A percentile compares a stretch with the other conserved stretches of the same genome.
Evolutionary conservation across 2,888 invertebrate genomes (phyloP).

Genomic region (Amphipyra tragopoginis): DNA sequence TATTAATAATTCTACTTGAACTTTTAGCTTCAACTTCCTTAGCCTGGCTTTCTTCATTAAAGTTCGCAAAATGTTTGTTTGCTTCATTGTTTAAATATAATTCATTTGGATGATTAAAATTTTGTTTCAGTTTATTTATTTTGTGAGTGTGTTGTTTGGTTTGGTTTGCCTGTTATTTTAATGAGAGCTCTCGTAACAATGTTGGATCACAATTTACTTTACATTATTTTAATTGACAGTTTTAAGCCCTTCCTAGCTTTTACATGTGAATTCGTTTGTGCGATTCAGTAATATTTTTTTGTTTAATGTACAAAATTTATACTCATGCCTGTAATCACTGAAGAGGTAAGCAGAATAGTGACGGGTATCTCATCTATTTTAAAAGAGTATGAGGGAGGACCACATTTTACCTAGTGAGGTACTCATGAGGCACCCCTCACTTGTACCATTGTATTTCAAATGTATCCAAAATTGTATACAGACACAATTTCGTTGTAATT

Average conservation of each 20-base stretch:
- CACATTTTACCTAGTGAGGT: no score
- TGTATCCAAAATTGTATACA: no score
- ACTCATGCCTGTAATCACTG: no score
- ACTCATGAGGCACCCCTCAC: no score
- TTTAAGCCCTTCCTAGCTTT: conserved; percentile 8
- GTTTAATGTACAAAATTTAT: no score
- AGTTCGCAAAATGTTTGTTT: conserved; percentile 50
- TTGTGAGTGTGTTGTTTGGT: conserved; percentile 44
- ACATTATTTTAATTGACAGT: conserved; percentile 20
- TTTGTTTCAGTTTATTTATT: conserved; percentile 50
- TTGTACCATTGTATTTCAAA: no score
- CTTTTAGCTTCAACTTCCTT: conserved; percentile 49
- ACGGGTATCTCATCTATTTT: no score
- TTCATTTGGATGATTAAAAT: conserved; percentile 58
- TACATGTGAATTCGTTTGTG: not conserved
- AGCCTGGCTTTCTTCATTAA: conserved; percentile 59
- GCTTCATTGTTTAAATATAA: conserved; percentile 50
- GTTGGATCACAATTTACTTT: conserved; percentile 28
- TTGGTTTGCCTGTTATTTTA: conserved; percentile 36
- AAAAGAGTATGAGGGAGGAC: no score
- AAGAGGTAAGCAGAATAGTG: no score
- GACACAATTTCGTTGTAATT: no score
- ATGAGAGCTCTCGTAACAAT: conserved; percentile 31
- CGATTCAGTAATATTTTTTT: no score
- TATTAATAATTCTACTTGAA: conserved; percentile 72